Conservation (phyloP, 2,113 vertebrate genomes). For the Lamprotornis superbus region DNA sequence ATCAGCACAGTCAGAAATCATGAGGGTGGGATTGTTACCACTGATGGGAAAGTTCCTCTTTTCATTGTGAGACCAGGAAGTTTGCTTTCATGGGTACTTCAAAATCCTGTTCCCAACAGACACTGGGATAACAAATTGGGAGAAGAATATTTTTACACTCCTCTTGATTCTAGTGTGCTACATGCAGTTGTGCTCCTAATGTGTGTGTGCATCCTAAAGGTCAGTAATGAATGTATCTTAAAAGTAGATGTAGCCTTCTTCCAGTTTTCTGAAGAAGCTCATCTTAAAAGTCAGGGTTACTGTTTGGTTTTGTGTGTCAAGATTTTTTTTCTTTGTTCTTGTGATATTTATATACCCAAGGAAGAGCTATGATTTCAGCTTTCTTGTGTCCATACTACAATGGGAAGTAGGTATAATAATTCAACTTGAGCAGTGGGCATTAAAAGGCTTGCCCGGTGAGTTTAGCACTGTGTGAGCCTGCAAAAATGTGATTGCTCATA, state of each 20-base stretch:
- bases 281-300: background rate
- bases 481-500: background rate
- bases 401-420: background rate
- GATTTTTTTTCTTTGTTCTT: background rate
- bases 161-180: background rate
- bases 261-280: background rate
- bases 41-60: background rate
- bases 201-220: background rate
- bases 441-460: background rate
- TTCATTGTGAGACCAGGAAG: background rate
- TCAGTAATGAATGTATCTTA: background rate
- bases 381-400: fast-evolving
- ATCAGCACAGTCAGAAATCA: background rate
- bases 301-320: background rate
- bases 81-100: background rate
- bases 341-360: background rate
- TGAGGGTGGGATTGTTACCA: background rate
- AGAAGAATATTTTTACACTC: background rate
- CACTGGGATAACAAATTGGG: background rate
- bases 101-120: background rate
- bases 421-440: background rate
- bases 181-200: background rate
- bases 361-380: background rate
- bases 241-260: background rate
- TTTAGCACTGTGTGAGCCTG: background rate